Percentiles rank a stretch among this genome's conserved stretches.
Conservation (phyloP, 2,797 vertebrate genomes). For the Hoplostethus atlanticus region DNA sequence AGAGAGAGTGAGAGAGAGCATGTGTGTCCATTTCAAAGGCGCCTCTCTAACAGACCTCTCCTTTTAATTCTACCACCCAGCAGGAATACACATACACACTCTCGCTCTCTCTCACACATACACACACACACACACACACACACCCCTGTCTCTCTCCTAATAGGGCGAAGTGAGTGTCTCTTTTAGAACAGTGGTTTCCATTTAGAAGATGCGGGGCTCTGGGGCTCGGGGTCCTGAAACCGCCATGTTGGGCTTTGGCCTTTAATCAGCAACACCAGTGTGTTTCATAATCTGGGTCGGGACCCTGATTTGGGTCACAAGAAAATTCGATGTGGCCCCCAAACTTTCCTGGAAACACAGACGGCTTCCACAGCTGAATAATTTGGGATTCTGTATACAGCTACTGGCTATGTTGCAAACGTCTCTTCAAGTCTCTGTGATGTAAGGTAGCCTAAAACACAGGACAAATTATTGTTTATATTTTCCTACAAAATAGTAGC, state of each 20-base stretch:
- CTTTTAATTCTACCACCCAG: constrained; percentile 82
- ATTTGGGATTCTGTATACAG: neutral
- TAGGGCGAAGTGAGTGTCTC: constrained; percentile 68
- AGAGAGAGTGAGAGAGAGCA: constrained; percentile 49
- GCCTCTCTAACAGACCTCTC: constrained; percentile 84
- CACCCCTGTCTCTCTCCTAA: constrained; percentile 50
- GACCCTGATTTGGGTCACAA: constrained; percentile 67
- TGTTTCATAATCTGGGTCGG: constrained; percentile 67
- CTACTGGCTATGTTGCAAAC: neutral
- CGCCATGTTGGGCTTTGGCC: constrained; percentile 58
- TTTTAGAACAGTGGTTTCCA: constrained; percentile 63
- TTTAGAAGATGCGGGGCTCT: constrained; percentile 46
- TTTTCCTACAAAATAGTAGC: too few species aligned
- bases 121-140: constrained; percentile 34
- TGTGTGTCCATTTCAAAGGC: constrained; percentile 85
- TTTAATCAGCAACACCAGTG: constrained; percentile 63
- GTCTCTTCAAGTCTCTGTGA: too few species aligned
- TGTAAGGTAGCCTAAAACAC: too few species aligned
- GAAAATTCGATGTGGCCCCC: constrained; percentile 52
- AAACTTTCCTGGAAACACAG: constrained; percentile 38
- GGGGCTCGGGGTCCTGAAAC: constrained; percentile 42
- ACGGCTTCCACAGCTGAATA: constrained; percentile 33
- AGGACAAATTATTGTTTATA: too few species aligned
- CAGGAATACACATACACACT: constrained; percentile 54
- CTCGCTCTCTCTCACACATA: constrained; percentile 27